Conservation (phyloP, 2,113 vertebrate species). For the Crypturellus undulatus region DNA sequence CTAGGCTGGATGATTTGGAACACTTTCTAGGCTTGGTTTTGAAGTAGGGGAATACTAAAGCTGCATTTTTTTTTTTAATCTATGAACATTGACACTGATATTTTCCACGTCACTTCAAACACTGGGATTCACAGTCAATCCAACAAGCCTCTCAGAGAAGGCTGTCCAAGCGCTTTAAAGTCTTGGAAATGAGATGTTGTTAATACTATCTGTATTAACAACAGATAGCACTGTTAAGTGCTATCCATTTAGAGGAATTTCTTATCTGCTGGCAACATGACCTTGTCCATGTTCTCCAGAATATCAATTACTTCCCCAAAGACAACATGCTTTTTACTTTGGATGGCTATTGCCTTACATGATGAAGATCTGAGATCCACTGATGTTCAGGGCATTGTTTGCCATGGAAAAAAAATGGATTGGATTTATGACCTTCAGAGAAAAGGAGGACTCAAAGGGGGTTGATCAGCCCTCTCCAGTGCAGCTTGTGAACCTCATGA, state of each 20-base stretch:
- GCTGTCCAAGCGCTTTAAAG: not conserved
- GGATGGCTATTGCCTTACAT: not conserved
- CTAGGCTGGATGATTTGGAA: not conserved
- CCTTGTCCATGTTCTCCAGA: not conserved
- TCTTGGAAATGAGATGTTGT: not conserved
- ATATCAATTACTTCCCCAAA: not conserved
- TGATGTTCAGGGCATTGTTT: rapidly evolving
- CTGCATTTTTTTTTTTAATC: not conserved
- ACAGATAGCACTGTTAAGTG: no score
- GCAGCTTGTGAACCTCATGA: rapidly evolving
- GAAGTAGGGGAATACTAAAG: not conserved
- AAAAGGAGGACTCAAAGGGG: not conserved
- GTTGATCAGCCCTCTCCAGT: rapidly evolving
- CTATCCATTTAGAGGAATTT: not conserved
- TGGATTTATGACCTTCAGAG: not conserved
- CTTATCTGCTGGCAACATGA: not conserved
- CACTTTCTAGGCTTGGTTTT: constrained; percentile 9
- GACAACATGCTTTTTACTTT: not conserved
- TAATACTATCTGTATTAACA: not conserved
- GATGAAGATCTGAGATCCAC: not conserved
- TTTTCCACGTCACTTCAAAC: not conserved
- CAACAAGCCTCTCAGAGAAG: not conserved
- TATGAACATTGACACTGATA: not conserved
- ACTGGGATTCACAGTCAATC: not conserved
- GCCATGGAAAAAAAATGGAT: not conserved